Base-by-base conservation (phyloP, 2,888 invertebrate genomes). In the Lepidochitona cinerea region DNA sequence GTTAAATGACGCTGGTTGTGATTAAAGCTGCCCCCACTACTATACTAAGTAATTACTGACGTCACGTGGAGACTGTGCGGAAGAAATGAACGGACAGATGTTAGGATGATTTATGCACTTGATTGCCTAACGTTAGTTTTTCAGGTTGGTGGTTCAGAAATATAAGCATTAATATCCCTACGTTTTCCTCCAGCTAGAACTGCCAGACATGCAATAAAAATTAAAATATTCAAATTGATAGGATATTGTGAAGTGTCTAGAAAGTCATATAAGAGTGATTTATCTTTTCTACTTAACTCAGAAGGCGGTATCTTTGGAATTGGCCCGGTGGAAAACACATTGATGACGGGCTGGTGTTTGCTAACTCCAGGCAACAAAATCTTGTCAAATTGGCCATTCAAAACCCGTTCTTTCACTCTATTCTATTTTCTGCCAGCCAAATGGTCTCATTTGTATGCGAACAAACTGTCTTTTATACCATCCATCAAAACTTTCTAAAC, bases 211-310 rank as follows among this genome's bases (percentile, higher is more conserved):
- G 23, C 59, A 59, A 59, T 59, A 59, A 59, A 59, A 59, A 29
- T 59, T 59, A 59, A 59, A 29, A 59, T 59, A 59, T 59, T 59
- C 59, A 59, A 59, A 59, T 59, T 59, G 59, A 59, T 59, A 59
- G 7, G 59, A 59, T 59, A 59, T 59, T 59, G 59, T 29, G 59
- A 59, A 29, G 59, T 59, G 59, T 59, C 59, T 29, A 59, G 59
- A 59, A 32, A 59, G 59, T 23, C 18, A 59, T 59, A 59, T 59
- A 59, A 26, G 29, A 12, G 59, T 26, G 29, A 59, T 59, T 59
- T 29, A 59, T 59, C 59, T 59, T 59, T 59, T 26, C 23, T 59
- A 59, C 26, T 26, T 59, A 29, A 32, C 23, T 29, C 29, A 59
- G 29, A 59, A 59, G 59, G 59, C 59, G 59, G 29, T 23, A 12